These are phyloP conservation scores for Exaiptasia diaphana DNA, from an alignment of 64 coral and sea anemone species.

Conservation along the genomic window DNA sequence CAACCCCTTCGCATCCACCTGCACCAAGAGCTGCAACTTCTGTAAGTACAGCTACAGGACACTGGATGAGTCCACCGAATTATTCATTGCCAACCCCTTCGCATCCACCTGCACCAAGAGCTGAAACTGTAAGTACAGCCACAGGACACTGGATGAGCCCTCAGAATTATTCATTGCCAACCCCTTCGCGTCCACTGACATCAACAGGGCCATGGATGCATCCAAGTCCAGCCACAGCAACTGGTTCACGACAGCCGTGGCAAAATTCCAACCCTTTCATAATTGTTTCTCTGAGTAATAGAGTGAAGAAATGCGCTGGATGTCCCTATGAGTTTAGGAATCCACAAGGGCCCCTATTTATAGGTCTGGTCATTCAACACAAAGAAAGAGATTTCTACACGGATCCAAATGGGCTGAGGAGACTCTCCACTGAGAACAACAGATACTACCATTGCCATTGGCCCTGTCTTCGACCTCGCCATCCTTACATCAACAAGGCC, in stretches of 20 bases:
- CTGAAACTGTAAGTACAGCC: too few species aligned
- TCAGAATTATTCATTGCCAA: too few species aligned
- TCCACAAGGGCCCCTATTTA: background rate
- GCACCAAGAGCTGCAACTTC: too few species aligned
- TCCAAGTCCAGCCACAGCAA: too few species aligned
- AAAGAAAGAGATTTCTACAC: conserved; percentile 2
- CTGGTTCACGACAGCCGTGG: background rate
- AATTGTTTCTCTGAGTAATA: conserved; percentile 5
- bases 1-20: too few species aligned
- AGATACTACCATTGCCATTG: conserved; percentile 23
- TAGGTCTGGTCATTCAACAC: conserved; percentile 4
- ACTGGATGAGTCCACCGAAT: too few species aligned
- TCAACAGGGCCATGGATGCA: too few species aligned
- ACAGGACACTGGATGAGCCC: too few species aligned
- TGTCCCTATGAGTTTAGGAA: conserved; percentile 25
- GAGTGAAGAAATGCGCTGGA: conserved; percentile 35
- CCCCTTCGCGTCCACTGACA: too few species aligned
- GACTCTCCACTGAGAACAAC: conserved; percentile 2
- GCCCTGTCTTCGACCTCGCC: background rate
- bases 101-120: too few species aligned
- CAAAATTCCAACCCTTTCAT: conserved; percentile 14
- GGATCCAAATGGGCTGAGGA: conserved; percentile 6
- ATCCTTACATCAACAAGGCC: conserved; percentile 6
- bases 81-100: too few species aligned
- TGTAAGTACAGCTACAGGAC: too few species aligned